Percentiles rank a stretch among this genome's conserved stretches.
These are phyloP conservation scores for Tupaia chinensis DNA, from an alignment of 2,113 vertebrate species.

Conservation along the genomic window DNA sequence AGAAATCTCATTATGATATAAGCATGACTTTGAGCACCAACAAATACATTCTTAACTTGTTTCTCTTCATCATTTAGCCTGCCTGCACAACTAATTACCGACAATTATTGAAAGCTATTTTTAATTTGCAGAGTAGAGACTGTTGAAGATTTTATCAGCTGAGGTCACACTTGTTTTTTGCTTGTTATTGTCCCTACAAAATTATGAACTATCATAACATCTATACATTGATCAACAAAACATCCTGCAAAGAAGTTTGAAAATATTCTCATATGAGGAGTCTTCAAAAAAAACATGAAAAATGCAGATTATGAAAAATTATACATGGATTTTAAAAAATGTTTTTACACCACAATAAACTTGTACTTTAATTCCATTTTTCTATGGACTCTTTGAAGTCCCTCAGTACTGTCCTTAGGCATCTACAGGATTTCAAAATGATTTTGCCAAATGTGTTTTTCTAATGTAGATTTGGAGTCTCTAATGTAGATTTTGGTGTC, in stretches of 20 bases:
- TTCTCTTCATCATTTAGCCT: background rate
- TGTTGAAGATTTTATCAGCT: background rate
- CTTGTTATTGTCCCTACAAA: background rate
- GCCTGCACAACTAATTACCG: background rate
- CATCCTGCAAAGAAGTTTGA: background rate
- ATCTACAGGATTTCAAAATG: background rate
- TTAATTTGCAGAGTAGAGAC: background rate
- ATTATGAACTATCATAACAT: constrained; percentile 4
- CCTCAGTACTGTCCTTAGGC: background rate
- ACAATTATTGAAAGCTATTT: constrained; percentile 24
- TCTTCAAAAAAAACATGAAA: too few relatives aligned
- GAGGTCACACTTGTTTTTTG: background rate
- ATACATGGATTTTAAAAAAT: too few relatives aligned
- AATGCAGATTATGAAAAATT: too few relatives aligned
- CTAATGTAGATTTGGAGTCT: background rate
- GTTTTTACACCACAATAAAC: too few relatives aligned
- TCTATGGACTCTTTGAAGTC: too few relatives aligned
- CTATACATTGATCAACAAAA: background rate
- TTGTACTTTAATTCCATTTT: too few relatives aligned
- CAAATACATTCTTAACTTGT: background rate
- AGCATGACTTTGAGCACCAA: background rate
- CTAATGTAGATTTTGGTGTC: background rate
- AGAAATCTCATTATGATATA: background rate
- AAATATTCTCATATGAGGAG: background rate
- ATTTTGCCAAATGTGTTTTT: background rate